Conservation (phyloP, 37 sponge, comb jelly and placozoan species). For the Aphrocallistes beatrix region DNA sequence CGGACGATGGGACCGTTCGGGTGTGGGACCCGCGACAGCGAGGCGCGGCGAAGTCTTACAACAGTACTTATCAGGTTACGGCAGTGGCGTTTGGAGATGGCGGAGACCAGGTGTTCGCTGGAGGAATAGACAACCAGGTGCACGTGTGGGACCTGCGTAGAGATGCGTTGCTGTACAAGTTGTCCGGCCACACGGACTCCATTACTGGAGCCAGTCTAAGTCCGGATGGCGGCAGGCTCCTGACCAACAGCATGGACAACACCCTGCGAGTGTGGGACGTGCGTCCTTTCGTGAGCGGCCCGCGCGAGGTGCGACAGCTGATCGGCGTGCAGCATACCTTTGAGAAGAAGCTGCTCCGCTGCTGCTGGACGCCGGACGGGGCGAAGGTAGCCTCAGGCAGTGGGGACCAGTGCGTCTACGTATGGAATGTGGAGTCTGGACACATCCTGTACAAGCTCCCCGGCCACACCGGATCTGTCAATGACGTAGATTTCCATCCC, state of each 20-base stretch:
- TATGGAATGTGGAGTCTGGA: slow-evolving; percentile 80
- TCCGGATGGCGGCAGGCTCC: slow-evolving; percentile 65
- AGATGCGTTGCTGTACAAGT: slow-evolving; percentile 33
- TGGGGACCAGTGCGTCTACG: slow-evolving; percentile 93
- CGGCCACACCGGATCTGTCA: slow-evolving; percentile 85
- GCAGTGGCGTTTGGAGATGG: slow-evolving; percentile 71
- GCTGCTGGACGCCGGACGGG: slow-evolving; percentile 85
- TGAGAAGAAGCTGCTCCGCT: slow-evolving; percentile 84
- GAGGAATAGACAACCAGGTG: slow-evolving; percentile 77
- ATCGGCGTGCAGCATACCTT: slow-evolving; percentile 74
- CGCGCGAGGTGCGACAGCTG: slow-evolving; percentile 65
- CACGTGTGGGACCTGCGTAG: slow-evolving; percentile 77
- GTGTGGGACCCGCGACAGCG: slow-evolving; percentile 71
- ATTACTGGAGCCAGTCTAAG: slow-evolving; percentile 69
- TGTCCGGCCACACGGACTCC: slow-evolving; percentile 78
- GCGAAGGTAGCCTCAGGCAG: slow-evolving; percentile 68
- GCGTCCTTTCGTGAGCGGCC: slow-evolving; percentile 72
- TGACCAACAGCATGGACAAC: slow-evolving; percentile 92
- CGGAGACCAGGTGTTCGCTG: slow-evolving; percentile 66
- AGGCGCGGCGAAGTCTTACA: slow-evolving; percentile 45
- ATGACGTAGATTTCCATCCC: slow-evolving; percentile 95
- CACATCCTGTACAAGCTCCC: slow-evolving; percentile 76
- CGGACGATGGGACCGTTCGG: slow-evolving; percentile 89
- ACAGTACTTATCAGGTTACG: slow-evolving; percentile 84
- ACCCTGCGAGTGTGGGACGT: slow-evolving; percentile 90